phyloP scores from a whole-genome alignment of 2,888 invertebrate genomes.

The Yponomeuta malinellus region DNA sequence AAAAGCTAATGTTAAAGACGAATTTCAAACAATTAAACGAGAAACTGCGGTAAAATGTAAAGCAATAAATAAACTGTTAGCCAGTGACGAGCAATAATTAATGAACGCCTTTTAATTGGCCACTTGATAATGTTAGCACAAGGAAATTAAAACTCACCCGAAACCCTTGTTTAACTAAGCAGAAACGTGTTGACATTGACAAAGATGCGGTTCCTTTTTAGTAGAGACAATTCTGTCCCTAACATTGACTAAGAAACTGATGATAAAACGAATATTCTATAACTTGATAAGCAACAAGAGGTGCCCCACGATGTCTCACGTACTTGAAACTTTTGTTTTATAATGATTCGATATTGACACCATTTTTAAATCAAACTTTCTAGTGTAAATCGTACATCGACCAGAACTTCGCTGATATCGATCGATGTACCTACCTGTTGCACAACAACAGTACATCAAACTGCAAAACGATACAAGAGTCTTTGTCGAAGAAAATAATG shows the following conservation, averaged over 20 bases:
- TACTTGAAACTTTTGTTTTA: too few species aligned
- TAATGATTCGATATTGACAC: too few species aligned
- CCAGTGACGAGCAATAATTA: slow-evolving; percentile 36
- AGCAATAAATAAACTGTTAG: slow-evolving; percentile 33
- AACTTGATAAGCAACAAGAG: too few species aligned
- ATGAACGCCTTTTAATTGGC: slow-evolving; percentile 51
- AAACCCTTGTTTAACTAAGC: slow-evolving; percentile 1
- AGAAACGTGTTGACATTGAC: background rate
- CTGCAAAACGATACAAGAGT: background rate
- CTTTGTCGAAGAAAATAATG: background rate
- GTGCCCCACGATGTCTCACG: too few species aligned
- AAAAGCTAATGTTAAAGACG: background rate
- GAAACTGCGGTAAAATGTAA: background rate
- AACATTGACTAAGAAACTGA: too few species aligned
- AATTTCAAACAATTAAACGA: background rate
- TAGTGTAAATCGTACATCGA: too few species aligned
- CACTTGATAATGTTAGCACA: slow-evolving; percentile 47
- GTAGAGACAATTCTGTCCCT: too few species aligned
- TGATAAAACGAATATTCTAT: too few species aligned
- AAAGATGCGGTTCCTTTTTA: background rate
- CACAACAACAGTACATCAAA: too few species aligned
- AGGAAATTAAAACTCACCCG: slow-evolving; percentile 26
- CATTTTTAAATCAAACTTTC: too few species aligned
- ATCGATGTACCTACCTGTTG: too few species aligned
- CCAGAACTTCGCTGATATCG: too few species aligned